Evolutionary conservation across 2,113 vertebrate genomes (phyloP), one percentile per base, ranked within the genome.

Genomic region (Pteronura brasiliensis): DNA sequence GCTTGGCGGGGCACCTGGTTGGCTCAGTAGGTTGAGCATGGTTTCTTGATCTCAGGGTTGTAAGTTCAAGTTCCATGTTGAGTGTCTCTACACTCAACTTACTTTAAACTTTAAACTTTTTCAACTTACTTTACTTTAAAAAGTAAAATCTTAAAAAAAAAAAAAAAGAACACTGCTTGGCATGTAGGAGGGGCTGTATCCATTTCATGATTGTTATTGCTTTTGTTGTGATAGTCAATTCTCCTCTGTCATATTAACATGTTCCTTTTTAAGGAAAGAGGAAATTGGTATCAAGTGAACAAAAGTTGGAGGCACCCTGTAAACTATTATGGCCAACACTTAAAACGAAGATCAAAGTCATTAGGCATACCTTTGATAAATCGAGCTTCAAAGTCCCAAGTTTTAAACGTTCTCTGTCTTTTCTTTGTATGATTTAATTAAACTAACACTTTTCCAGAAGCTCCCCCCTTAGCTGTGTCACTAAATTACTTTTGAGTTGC

Each of bases 401-500:
- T 17, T 86, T 93, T 88, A 59, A 85, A 31, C 55, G 79, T 94
- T 77, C 84, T 55, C 23, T 69, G 23, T 93, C 36, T 95, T 97
- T 97, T 84, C 77, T 93, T 74, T 67, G 39, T 49, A 96, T 29
- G 72, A 89, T 84, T 97, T 94, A 91, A 88, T 97, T 86, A 96
- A 86, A 65, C 61, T 76, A 49, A 27, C 57, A 85, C 65, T 88
- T 97, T 87, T 82, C 52, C 69, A 80, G 49, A 94, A 55, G 42
- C 69, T 42, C 55, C 23, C 39, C 25, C 25, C 20, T 97, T 42
- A 85, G 47, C 61, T 97, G 63, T 95, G 67, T 67, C 72, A 93
- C 55, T 95, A 89, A 95, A 97, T 96, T 95, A 94, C 83, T 96
- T 97, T 55, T 93, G 77, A 94, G 44, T 61, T 84, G 49, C 96